Conservation (phyloP, 2,797 vertebrate species). For the Malurus leucopterus region DNA sequence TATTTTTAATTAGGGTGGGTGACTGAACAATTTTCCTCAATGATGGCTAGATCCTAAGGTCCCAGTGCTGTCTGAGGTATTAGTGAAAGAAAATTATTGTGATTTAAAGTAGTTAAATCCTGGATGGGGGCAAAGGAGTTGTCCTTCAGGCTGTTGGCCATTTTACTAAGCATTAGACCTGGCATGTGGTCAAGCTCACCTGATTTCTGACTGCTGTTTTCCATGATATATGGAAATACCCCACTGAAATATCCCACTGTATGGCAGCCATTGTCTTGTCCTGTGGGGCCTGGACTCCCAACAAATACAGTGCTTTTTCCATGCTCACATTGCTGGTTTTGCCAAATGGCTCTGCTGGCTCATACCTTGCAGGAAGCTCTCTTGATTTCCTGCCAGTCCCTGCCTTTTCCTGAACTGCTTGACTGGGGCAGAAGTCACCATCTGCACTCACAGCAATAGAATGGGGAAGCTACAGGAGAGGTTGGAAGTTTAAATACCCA, state of each 20-base stretch:
- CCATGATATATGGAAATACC: neutral
- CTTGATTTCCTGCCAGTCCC: neutral
- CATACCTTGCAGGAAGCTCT: neutral
- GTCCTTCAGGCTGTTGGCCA: neutral
- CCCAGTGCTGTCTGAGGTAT: neutral
- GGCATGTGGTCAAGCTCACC: neutral
- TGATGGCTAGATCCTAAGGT: neutral
- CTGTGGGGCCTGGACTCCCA: rapidly evolving
- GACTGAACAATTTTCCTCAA: neutral
- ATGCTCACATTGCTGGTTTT: neutral
- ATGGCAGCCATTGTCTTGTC: neutral
- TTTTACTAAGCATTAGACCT: neutral
- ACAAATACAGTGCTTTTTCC: neutral
- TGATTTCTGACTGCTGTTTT: neutral
- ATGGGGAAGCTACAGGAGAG: neutral
- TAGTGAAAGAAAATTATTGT: neutral
- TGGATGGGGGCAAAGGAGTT: rapidly evolving
- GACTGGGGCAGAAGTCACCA: neutral
- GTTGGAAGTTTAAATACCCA: neutral
- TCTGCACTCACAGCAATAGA: neutral
- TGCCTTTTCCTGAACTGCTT: neutral
- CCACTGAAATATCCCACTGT: neutral
- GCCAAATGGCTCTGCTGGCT: neutral
- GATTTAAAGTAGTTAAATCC: neutral
- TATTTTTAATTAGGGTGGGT: neutral